These are phyloP conservation scores for Eulemur rubriventer DNA, from an alignment of 2,797 vertebrate species.

Conservation along the genomic window DNA sequence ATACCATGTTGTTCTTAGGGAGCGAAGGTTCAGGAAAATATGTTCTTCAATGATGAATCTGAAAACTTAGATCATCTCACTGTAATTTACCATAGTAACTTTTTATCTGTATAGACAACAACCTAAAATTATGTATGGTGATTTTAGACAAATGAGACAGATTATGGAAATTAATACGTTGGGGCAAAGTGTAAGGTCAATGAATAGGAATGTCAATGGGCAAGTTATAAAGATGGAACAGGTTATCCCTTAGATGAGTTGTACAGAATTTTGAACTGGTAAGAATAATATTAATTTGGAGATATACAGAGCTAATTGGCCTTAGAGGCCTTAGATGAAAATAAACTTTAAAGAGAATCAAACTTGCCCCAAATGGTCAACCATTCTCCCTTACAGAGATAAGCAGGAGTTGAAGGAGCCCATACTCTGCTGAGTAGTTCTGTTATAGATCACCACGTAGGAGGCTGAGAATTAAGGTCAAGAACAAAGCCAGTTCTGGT, in stretches of 20 bases:
- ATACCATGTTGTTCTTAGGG: not conserved
- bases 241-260: not conserved
- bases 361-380: not conserved
- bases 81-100: not conserved
- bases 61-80: not conserved
- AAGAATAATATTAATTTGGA: not conserved
- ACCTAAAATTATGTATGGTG: not conserved
- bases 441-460: not conserved
- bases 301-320: not conserved
- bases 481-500: not conserved
- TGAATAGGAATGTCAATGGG: not conserved
- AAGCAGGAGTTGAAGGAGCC: not conserved
- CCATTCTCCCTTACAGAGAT: not conserved
- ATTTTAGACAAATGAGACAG: not conserved
- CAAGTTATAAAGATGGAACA: not conserved
- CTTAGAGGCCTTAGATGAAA: not conserved
- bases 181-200: not conserved
- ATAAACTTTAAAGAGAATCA: not conserved
- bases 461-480: not conserved
- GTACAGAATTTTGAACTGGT: not conserved
- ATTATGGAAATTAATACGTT: not conserved
- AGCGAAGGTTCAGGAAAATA: not conserved
- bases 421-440: not conserved
- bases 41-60: not conserved
- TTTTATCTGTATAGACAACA: not conserved